Base-by-base conservation (phyloP, 2,113 vertebrate genomes). In the Beaufortia kweichowensis region DNA sequence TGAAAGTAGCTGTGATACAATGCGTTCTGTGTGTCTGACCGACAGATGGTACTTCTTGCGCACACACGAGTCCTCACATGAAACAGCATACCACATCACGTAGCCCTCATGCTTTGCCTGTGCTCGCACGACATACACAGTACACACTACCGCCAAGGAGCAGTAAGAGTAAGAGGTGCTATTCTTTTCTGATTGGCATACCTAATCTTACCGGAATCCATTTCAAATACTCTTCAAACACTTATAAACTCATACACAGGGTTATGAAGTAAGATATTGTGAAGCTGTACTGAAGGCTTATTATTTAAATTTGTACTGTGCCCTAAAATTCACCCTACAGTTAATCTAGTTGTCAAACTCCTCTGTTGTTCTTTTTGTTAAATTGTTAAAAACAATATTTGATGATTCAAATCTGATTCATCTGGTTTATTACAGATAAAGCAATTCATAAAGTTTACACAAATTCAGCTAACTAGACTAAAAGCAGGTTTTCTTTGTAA, bases 21-120 rank as follows among this genome's bases (percentile, higher is more conserved):
- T 81, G 76, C 48, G 19, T 60, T 76, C 82, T 76, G 82, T 83
- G 76, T 83, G 72, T 29, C 64, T 81, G 73, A 81, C 28, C 68
- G 28, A 84, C 82, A 79, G 80, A 81, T 81, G 82, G 79, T 77
- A 79, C 68, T 56, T 67, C 3, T 53, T 17, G 24, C 14, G 28
- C 31, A 9, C 75, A 75, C 57, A 75, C 65, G 23, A 70, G 76
- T 56, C 50, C 65, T 74, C 76, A 81, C 79, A 81, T 76, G 76
- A 79, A 79, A 72, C 72, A 33, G 56, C 81, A 79, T 41, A 24
- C 73, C 74, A 73, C 65, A 46, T 56, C 9, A 33, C 55, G 55
- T 62, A 60, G 64, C 66, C 43, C 61, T 65, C 60, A 72, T 29
- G 43, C 65, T 67, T 75, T 57, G 48, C 64, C 43, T 64, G 57